These are phyloP conservation scores for Scarus forsteni DNA, from an alignment of 2,797 vertebrate genomes.

Conservation along the genomic window DNA sequence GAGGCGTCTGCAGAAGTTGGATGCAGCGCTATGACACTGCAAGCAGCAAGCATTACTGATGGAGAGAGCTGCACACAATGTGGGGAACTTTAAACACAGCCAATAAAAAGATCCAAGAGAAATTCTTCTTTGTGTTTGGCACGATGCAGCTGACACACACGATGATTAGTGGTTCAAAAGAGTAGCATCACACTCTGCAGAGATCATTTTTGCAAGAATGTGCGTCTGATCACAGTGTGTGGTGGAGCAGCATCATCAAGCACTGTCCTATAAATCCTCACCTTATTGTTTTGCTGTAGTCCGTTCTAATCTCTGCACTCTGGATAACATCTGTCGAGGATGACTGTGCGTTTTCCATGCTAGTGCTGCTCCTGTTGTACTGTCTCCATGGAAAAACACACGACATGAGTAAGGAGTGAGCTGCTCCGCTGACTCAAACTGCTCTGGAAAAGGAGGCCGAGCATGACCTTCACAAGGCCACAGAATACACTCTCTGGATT, in stretches of 20 bases:
- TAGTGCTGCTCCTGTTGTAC: conserved; percentile 29
- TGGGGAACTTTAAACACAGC: conserved; percentile 70
- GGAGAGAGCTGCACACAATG: conserved; percentile 65
- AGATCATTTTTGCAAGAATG: conserved; percentile 31
- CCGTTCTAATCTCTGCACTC: conserved; percentile 52
- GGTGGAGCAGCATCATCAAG: conserved; percentile 44
- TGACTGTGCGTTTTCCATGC: conserved; percentile 60
- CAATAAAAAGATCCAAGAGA: conserved; percentile 75
- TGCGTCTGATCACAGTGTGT: conserved; percentile 65
- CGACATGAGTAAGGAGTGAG: conserved; percentile 56
- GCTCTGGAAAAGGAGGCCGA: conserved; percentile 40
- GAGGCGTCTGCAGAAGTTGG: conserved; percentile 70
- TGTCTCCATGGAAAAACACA: conserved; percentile 57
- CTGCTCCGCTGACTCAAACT: conserved; percentile 41
- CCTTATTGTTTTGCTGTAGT: conserved; percentile 58
- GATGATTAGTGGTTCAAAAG: conserved; percentile 69
- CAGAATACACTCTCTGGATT: not conserved
- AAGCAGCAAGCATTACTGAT: conserved; percentile 62
- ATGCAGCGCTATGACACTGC: conserved; percentile 61
- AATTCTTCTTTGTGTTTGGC: conserved; percentile 60
- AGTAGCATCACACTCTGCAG: conserved; percentile 39
- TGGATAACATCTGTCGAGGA: conserved; percentile 60
- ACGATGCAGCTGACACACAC: conserved; percentile 41
- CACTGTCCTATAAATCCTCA: conserved; percentile 50
- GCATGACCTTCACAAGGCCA: conserved; percentile 13